These are phyloP conservation scores for Neuroterus valhalla DNA, from an alignment of 1,140 invertebrate genomes.

Conservation along the genomic window DNA sequence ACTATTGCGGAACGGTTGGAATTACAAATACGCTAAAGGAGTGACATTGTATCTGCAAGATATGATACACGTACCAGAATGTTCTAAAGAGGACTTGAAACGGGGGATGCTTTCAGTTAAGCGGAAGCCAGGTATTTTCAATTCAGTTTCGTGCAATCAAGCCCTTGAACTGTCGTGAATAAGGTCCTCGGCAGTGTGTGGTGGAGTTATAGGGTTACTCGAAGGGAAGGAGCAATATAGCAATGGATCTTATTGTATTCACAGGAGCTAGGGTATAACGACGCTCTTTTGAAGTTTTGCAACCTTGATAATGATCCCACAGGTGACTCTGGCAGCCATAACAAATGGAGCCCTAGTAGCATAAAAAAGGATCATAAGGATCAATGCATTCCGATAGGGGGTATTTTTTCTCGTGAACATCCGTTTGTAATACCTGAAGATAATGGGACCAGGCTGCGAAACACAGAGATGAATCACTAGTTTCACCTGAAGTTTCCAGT, in stretches of 20 bases:
- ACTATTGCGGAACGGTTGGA: neutral
- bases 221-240: conserved; percentile 49
- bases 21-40: neutral
- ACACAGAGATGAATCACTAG: neutral
- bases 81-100: conserved; percentile 8
- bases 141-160: conserved; percentile 37
- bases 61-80: neutral
- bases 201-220: conserved; percentile 55
- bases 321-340: neutral
- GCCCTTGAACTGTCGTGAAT: conserved; percentile 46
- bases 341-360: neutral
- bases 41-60: conserved; percentile 19
- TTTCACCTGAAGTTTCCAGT: neutral
- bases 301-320: neutral
- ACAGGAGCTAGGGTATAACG: conserved; percentile 6
- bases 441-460: no score
- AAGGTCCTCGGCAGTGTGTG: conserved; percentile 51
- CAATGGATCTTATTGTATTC: conserved; percentile 54
- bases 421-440: neutral
- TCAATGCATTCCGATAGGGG: neutral
- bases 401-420: neutral
- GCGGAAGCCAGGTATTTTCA: neutral
- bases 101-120: conserved; percentile 21
- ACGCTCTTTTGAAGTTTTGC: neutral
- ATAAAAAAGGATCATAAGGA: conserved; percentile 26